Base-by-base conservation (phyloP, 2,113 vertebrate species). In the Mormyrus iriodes region DNA sequence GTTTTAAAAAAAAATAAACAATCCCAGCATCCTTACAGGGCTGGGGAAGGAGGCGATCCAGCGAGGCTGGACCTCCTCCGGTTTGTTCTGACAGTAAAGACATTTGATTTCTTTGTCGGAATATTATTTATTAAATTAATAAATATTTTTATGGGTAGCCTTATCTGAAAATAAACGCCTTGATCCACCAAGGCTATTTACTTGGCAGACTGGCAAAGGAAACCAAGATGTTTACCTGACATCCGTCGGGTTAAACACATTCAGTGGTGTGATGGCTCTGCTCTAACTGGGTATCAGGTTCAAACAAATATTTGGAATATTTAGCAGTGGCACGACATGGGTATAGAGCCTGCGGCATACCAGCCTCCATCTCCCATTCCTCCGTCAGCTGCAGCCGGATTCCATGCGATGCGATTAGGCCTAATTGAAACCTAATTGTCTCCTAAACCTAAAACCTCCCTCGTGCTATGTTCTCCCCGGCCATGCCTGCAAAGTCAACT, bases 1-100 rank as follows among this genome's bases (percentile, higher is more conserved):
- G 73, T 8, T 79, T 21, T n/a, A n/a, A 7, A 79, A 79, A 79
- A 76, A 79, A 79, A 79, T 79, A 79, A 79, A 79, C 73, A 79
- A 42, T 79, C 35, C 73, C 15, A 79, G 73, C 73, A 79, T 79
- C 73, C 31, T 79, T 1, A 79, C 73, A 42, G 73, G 35, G 15
- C 31, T 17, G 35, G 73, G 39, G 35, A 42, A 15, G 73, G 35
- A 19, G 35, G 5, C 31, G 17, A 42, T 35, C 35, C 35, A 31
- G 13, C 6, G 3, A 79, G 73, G 35, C 15, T 79, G 35, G 73
- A 79, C 35, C 73, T 79, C 73, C 73, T 39, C 15, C 13, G 73
- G 35, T 42, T 79, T 42, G 15, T 12, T 79, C 73, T 19, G 35
- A 79, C 73, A 79, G 17, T 6, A 79, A 42, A 79, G 73, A 79